A percentile compares a stretch with the other conserved stretches of the same genome.
These are phyloP conservation scores for Nomada lathburiana DNA, from an alignment of 2,888 invertebrate species.

Conservation along the genomic window DNA sequence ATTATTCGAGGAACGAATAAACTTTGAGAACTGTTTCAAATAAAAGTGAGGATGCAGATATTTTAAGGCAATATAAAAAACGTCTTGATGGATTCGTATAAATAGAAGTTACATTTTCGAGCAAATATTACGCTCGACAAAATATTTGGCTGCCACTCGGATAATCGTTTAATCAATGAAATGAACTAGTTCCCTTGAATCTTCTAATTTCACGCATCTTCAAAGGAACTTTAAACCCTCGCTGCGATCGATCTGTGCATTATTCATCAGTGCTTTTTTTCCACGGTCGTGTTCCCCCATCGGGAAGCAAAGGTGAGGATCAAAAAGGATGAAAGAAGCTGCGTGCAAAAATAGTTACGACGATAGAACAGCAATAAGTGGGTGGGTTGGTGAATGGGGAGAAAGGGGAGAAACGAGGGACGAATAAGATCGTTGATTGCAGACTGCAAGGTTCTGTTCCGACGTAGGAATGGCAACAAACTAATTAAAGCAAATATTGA, in stretches of 20 bases:
- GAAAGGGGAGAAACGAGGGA: slow-evolving; percentile 28
- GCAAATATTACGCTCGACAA: background rate
- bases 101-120: too few species aligned
- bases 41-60: too few species aligned
- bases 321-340: slow-evolving; percentile 49
- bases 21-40: too few species aligned
- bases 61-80: too few species aligned
- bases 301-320: slow-evolving; percentile 54
- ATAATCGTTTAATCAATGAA: background rate
- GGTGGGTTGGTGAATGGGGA: slow-evolving; percentile 21
- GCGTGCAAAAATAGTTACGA: slow-evolving; percentile 60
- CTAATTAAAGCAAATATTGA: slow-evolving; percentile 15
- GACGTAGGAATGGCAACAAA: slow-evolving; percentile 38
- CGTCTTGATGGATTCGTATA: too few species aligned
- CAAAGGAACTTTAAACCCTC: slow-evolving; percentile 29
- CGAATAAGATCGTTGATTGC: slow-evolving; percentile 56
- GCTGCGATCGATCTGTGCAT: slow-evolving; percentile 42
- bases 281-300: slow-evolving; percentile 26
- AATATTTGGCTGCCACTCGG: background rate
- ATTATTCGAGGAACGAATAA: too few species aligned
- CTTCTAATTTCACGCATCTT: slow-evolving; percentile 10
- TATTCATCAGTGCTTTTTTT: slow-evolving; percentile 44
- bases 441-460: slow-evolving; percentile 44
- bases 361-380: slow-evolving; percentile 46
- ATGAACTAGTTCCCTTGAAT: slow-evolving; percentile 3